A percentile compares a stretch with the other conserved stretches of the same genome.
phyloP scores from a whole-genome alignment of 2,888 invertebrate genomes.

The Antheraea assamensis region DNA sequence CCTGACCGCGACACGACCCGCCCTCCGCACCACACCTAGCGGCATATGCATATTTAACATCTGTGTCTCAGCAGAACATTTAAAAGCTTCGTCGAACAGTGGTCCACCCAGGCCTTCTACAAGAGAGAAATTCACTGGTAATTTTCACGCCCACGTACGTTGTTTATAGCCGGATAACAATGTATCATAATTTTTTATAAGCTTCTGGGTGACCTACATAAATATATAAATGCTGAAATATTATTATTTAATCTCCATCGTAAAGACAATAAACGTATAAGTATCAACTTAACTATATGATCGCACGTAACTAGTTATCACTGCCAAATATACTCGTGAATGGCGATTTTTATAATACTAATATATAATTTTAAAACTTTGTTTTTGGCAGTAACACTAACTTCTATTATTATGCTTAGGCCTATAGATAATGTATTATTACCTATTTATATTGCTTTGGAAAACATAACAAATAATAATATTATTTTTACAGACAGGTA shows the following conservation, averaged over 20 bases:
- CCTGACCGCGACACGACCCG: conserved; percentile 93
- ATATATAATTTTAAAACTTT: conserved; percentile 45
- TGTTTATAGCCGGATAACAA: not conserved
- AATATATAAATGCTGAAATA: conserved; percentile 71
- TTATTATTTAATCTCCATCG: conserved; percentile 63
- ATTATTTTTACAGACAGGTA: conserved; percentile 49
- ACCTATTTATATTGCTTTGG: conserved; percentile 73
- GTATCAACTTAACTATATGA: conserved; percentile 42
- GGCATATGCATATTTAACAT: conserved; percentile 77
- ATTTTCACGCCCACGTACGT: conserved; percentile 22
- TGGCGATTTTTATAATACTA: conserved; percentile 50
- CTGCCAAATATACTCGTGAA: conserved; percentile 64
- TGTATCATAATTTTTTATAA: conserved; percentile 2
- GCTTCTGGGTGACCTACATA: conserved; percentile 31
- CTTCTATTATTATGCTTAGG: conserved; percentile 69
- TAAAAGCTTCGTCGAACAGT: conserved; percentile 50
- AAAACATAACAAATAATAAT: conserved; percentile 71
- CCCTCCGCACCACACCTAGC: conserved; percentile 92
- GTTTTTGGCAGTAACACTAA: conserved; percentile 70
- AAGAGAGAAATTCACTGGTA: conserved; percentile 35
- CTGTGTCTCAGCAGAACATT: conserved; percentile 57
- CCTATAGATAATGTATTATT: conserved; percentile 68
- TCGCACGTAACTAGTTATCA: conserved; percentile 54
- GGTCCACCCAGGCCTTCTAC: conserved; percentile 41
- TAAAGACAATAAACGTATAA: conserved; percentile 43